Evolutionary conservation across 2,888 invertebrate genomes (phyloP), one percentile per base, ranked within the genome.

Genomic region (Philopedon plagiatum): DNA sequence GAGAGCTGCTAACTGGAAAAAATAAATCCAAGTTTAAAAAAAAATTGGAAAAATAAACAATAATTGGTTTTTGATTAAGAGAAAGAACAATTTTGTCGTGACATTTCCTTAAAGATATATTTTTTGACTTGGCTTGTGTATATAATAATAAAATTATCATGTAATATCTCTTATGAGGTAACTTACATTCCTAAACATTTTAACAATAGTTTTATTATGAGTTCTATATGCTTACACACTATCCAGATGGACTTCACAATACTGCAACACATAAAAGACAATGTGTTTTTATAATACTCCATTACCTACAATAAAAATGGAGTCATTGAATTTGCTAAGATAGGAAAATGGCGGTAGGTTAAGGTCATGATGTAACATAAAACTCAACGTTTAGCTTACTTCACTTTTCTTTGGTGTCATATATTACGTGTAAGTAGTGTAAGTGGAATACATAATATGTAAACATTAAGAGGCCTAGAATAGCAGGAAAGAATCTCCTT

Each of bases 341-440:
- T 37, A 23, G 66, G 65, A 71, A 66, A 66, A 71, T 56, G 32
- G 44, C 54, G 34, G 39, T 65, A 51, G 66, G 71, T 71, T 61
- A 71, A 71, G 58, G 71, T 71, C 66, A 23, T 71, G 71, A 71
- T 65, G 66, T 65, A 71, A 66, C 71, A 1, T 19, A 13, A 15
- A 3, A 60, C 18, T 32, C 26, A 62, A 29, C 13, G 46, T 26
- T 26, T 13, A 21, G 26, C 37, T 56, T 61, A 66, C 21, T 64
- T 71, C 66, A 62, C 69, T 69, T 69, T 69, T 54, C 64, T 54
- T 64, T 19, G 29, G 5, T 34, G 37, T 18, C 29, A 15, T 51
- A 49, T 23, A 51, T 51, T 29, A 51, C 15, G 26, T 26, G 18
- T 34, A 32, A 46, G 51, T 49, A 23, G 26, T 44, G 5, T 15